A percentile compares a stretch with the other conserved stretches of the same genome.
These are phyloP conservation scores for Dasyornis broadbenti DNA, from an alignment of 2,113 vertebrate species.

Conservation along the genomic window DNA sequence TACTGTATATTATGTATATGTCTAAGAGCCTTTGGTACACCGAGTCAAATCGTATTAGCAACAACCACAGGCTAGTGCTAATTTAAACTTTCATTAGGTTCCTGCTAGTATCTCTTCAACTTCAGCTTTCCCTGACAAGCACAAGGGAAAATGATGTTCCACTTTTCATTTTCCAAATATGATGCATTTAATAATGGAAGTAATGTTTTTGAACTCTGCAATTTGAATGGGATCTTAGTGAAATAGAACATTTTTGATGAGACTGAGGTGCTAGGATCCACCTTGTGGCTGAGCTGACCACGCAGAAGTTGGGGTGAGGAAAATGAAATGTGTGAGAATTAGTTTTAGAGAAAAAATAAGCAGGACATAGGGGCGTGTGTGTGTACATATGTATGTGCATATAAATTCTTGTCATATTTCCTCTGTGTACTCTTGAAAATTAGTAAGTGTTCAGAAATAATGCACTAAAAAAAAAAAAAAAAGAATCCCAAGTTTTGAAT, in stretches of 20 bases:
- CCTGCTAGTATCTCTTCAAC: background rate
- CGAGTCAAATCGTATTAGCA: background rate
- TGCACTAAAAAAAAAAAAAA: background rate
- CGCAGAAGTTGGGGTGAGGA: background rate
- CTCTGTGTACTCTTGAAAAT: background rate
- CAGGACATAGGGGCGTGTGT: background rate
- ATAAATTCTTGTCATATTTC: background rate
- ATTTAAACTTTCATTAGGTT: background rate
- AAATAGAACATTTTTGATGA: background rate
- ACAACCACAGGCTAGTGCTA: background rate
- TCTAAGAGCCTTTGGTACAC: background rate
- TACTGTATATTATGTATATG: background rate
- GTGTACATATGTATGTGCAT: background rate
- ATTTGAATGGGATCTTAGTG: background rate
- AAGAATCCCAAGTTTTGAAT: background rate
- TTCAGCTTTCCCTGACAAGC: constrained; percentile 1
- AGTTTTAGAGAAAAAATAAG: background rate
- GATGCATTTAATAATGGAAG: background rate
- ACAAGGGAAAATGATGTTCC: background rate
- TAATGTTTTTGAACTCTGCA: background rate
- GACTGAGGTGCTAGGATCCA: background rate
- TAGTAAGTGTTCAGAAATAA: background rate
- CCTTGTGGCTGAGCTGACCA: background rate
- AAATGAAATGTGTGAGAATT: background rate
- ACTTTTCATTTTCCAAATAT: constrained; percentile 3